These are phyloP conservation scores for Cosmorhoe ocellata DNA, from an alignment of 2,888 invertebrate species.

Conservation along the genomic window DNA sequence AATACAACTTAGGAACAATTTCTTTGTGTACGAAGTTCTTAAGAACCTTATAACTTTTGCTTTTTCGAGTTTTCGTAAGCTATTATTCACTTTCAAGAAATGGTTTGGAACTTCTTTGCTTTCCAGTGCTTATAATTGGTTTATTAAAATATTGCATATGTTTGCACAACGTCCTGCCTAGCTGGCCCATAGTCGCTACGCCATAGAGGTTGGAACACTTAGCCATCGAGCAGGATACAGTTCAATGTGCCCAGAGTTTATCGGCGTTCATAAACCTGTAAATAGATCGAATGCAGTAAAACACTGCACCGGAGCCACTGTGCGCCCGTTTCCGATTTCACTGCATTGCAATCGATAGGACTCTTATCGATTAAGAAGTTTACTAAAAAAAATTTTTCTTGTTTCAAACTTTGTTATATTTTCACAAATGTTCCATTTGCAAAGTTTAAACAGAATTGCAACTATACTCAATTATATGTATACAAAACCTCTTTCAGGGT, in stretches of 20 bases:
- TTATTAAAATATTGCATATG: no score
- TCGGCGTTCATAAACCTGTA: constrained; percentile 72
- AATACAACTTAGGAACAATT: constrained; percentile 8
- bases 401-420: no score
- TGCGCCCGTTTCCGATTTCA: constrained; percentile 62
- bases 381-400: no score
- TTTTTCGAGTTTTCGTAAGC: not conserved
- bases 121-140: no score
- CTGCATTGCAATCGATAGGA: constrained; percentile 70
- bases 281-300: constrained; percentile 79
- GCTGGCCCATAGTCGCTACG: no score
- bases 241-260: constrained; percentile 65
- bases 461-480: no score
- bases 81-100: not conserved
- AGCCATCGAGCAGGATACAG: constrained; percentile 33
- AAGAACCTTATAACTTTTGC: constrained; percentile 5
- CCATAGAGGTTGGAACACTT: not conserved
- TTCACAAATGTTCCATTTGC: not conserved
- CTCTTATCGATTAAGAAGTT: constrained; percentile 41
- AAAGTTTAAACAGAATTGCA: no score
- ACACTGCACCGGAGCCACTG: constrained; percentile 50
- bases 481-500: no score
- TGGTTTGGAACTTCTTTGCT: not conserved
- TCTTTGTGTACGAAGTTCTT: constrained; percentile 9
- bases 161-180: no score